A percentile compares a stretch with the other conserved stretches of the same genome.
Conservation (phyloP, 2,797 vertebrate genomes). For the Buceros bicornis region DNA sequence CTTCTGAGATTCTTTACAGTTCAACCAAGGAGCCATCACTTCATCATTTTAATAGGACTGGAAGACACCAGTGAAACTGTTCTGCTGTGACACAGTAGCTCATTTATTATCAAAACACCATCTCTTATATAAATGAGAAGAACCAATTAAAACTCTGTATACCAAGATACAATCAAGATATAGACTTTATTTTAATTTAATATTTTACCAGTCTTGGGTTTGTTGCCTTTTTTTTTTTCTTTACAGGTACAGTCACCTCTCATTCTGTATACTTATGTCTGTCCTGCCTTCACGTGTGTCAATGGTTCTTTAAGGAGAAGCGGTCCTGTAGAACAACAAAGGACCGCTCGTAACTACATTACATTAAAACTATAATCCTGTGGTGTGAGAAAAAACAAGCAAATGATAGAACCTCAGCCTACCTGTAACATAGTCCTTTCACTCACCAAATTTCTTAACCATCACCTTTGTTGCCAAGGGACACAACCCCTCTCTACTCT, state of each 20-base stretch:
- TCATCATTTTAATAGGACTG: not conserved
- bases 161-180: not conserved
- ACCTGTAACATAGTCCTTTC: not conserved
- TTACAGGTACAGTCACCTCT: not conserved
- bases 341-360: not conserved
- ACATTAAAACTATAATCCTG: not conserved
- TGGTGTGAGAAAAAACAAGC: not conserved
- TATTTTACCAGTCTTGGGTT: not conserved
- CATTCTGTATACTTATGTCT: not conserved
- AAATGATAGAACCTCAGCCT: not conserved
- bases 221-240: not conserved
- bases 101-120: not conserved
- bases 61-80: not conserved
- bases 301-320: not conserved
- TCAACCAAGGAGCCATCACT: not conserved
- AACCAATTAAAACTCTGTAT: not conserved
- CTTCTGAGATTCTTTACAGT: not conserved
- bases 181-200: not conserved
- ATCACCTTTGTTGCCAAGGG: not conserved
- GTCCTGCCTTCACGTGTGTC: not conserved
- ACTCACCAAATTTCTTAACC: not conserved
- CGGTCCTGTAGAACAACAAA: not conserved
- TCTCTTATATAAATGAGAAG: not conserved
- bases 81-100: not conserved
- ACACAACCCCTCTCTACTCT: not conserved